These are phyloP conservation scores for Rynchops niger DNA, from an alignment of 2,113 vertebrate species.

Conservation along the genomic window DNA sequence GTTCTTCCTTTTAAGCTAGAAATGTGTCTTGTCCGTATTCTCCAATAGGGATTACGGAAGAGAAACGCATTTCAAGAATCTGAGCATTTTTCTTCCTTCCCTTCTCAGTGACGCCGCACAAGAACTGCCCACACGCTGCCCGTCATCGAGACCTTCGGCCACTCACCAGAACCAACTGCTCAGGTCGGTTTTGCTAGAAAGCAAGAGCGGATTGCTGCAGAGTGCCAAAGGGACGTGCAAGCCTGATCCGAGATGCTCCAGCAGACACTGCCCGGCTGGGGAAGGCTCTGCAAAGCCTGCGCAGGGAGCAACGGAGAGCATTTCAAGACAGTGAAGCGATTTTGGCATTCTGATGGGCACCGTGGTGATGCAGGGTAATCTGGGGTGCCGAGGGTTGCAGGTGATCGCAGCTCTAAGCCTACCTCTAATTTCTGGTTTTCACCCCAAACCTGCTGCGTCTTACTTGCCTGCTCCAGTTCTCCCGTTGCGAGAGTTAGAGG, in stretches of 20 bases:
- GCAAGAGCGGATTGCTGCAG: background rate
- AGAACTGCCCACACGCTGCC: background rate
- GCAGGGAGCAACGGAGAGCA: background rate
- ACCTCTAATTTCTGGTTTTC: background rate
- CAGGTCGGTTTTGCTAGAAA: background rate
- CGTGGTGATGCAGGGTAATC: accelerated
- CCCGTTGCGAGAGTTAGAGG: background rate
- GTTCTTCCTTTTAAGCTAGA: background rate
- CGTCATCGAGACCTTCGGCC: accelerated
- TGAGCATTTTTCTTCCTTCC: background rate
- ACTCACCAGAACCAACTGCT: background rate
- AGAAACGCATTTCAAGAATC: background rate
- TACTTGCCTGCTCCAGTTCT: background rate
- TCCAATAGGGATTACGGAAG: background rate
- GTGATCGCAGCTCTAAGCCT: background rate
- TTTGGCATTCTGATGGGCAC: background rate
- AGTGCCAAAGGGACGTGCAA: background rate
- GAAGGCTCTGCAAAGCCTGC: background rate
- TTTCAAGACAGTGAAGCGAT: accelerated
- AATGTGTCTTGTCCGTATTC: background rate
- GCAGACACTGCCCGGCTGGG: background rate
- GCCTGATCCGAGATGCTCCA: background rate
- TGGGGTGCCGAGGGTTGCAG: background rate
- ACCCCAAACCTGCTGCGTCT: accelerated
- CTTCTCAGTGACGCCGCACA: background rate